These are phyloP conservation scores for Muscidifurax raptorellus DNA, from an alignment of 1,140 invertebrate species.

Conservation along the genomic window DNA sequence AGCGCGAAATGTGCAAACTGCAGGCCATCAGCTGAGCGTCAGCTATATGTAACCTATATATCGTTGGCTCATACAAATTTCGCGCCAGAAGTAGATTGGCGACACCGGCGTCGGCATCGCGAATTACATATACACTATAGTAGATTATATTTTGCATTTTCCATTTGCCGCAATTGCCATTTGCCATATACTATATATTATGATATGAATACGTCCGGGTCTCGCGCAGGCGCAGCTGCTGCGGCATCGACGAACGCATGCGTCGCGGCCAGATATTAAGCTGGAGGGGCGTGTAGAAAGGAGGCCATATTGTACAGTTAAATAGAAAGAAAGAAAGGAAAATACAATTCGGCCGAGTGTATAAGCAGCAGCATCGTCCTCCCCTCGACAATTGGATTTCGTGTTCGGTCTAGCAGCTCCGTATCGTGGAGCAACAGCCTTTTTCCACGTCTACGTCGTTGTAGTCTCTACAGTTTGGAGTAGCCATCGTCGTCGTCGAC, in stretches of 20 bases:
- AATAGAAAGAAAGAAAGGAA: slow-evolving; percentile 72
- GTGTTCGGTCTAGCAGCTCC: background rate
- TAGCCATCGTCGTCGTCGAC: background rate
- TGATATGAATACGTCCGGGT: background rate
- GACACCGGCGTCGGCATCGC: too few relatives aligned
- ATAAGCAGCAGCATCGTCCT: background rate
- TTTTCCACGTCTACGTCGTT: background rate
- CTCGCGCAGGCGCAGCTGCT: background rate
- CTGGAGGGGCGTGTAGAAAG: slow-evolving; percentile 63
- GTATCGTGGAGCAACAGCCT: background rate
- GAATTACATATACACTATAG: too few relatives aligned
- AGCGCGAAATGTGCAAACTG: too few relatives aligned
- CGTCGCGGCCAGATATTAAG: background rate
- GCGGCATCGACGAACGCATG: slow-evolving; percentile 5
- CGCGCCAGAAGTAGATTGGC: too few relatives aligned
- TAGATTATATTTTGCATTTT: too few relatives aligned
- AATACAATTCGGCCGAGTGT: slow-evolving; percentile 60
- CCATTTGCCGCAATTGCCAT: too few relatives aligned
- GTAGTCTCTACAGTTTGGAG: background rate
- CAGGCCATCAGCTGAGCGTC: too few relatives aligned
- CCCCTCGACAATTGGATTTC: slow-evolving; percentile 19
- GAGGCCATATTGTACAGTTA: slow-evolving; percentile 77
- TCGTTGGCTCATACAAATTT: too few relatives aligned
- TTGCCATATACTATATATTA: too few relatives aligned
- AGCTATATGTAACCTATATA: too few relatives aligned